Conservation (phyloP, 2,888 invertebrate genomes). For the Drosophila rellima region DNA sequence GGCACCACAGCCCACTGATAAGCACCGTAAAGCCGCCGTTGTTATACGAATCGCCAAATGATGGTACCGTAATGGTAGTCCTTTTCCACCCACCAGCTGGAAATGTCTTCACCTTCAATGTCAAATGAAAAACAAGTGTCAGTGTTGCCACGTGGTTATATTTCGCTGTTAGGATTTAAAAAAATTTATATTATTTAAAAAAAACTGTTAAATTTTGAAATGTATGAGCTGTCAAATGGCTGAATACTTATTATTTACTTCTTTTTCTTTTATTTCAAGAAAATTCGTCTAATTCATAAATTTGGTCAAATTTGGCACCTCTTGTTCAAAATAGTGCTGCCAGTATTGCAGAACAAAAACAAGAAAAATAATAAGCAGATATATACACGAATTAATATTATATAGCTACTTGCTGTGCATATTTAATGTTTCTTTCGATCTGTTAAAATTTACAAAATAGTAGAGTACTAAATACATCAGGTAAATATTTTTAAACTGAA, state of each 20-base stretch:
- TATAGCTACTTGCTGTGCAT: too few species aligned
- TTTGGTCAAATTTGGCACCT: conserved; percentile 41
- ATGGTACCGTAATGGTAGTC: conserved; percentile 65
- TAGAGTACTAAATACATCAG: not conserved
- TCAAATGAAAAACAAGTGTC: conserved; percentile 85
- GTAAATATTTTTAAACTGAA: not conserved
- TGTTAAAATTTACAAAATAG: not conserved
- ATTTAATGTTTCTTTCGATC: not conserved
- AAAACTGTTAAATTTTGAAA: conserved; percentile 1
- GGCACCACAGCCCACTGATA: conserved; percentile 56
- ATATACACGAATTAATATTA: not conserved
- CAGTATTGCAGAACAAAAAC: not conserved
- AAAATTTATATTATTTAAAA: not conserved
- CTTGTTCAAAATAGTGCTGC: conserved; percentile 8
- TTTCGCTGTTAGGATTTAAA: conserved; percentile 17
- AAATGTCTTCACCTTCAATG: conserved; percentile 80
- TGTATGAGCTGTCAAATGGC: conserved; percentile 6
- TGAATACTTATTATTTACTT: too few species aligned
- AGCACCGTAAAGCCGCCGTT: conserved; percentile 66
- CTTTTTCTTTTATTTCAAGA: too few species aligned
- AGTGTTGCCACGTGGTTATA: conserved; percentile 65
- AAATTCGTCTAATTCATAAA: conserved; percentile 6
- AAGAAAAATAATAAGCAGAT: not conserved
- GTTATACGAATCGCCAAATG: conserved; percentile 38
- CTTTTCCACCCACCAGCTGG: conserved; percentile 72